Base-by-base conservation (phyloP, 2,888 invertebrate species). In the Drosophila paranaensis region DNA sequence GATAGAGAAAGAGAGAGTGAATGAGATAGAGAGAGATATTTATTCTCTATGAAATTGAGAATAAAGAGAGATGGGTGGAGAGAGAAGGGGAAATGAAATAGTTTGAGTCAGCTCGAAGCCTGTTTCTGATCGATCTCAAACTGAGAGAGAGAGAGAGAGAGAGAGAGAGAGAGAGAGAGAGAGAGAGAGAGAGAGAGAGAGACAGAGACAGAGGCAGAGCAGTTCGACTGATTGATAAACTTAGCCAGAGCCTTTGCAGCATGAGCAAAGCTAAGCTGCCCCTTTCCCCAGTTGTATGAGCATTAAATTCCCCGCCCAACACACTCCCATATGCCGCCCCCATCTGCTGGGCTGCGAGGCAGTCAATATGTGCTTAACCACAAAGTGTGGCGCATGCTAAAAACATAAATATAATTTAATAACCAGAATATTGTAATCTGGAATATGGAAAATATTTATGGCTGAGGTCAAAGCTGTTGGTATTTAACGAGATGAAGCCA, bases 361-460 rank as follows among this genome's bases (percentile, higher is more conserved):
- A 57, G n/a, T 20, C 57, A 37, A 51, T 61, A 54, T 60, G 48
- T 33, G 39, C 48, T 16, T n/a, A 40, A 25, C 20, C 45, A 39
- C 53, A 57, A 71, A 60, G 25, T 57, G 61, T 35, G 57, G 10
- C 62, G 43, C 60, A 55, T 72, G 71, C 20, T 60, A 53, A 72
- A 60, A 55, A 55, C 73, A 61, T 67, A 69, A 72, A 73, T 50
- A 33, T 33, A 16, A 33, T 33, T 33, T 50, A 50, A 50, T 50
- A 50, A 35, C 33, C 16, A 4, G 16, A 16, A 16, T 20, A 50
- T 11, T 50, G 50, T 20, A 33, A 33, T 16, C 6, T 33, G 2
- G 33, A 50, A 20, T 33, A 50, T 50, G 16, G 50, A 50, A 33
- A 33, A 50, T 33, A 33, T 50, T 50, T 50, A 50, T 33, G 33